A percentile compares a stretch with the other conserved stretches of the same genome.
phyloP scores from a whole-genome alignment of 2,797 vertebrate genomes.

The Acipenser transmontanus region DNA sequence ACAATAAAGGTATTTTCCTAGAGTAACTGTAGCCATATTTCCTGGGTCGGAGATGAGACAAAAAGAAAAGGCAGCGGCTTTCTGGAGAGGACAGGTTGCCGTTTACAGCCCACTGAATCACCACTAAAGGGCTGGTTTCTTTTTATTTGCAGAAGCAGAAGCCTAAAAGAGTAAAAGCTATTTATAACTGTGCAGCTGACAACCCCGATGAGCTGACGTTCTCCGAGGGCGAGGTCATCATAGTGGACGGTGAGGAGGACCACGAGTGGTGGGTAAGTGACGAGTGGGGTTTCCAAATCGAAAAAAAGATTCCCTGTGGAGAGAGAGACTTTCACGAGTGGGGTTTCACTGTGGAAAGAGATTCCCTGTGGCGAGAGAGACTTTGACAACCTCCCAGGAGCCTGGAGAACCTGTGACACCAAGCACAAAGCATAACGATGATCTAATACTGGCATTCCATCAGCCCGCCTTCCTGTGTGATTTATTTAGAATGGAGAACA shows the following conservation, averaged over 20 bases:
- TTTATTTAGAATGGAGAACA: slow-evolving; percentile 41
- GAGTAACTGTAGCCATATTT: too few relatives aligned
- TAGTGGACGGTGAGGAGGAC: slow-evolving; percentile 96
- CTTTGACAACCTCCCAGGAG: slow-evolving; percentile 23
- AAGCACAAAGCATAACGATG: slow-evolving; percentile 37
- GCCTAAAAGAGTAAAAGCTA: slow-evolving; percentile 91
- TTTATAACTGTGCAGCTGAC: slow-evolving; percentile 92
- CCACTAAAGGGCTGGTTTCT: background rate
- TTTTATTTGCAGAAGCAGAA: slow-evolving; percentile 70
- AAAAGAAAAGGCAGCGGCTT: too few relatives aligned
- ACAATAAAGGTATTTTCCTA: too few relatives aligned
- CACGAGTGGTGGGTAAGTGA: slow-evolving; percentile 98
- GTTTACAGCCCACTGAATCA: too few relatives aligned
- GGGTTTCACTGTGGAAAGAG: background rate
- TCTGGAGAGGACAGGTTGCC: too few relatives aligned
- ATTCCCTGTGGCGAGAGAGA: slow-evolving; percentile 2
- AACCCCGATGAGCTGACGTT: slow-evolving; percentile 96
- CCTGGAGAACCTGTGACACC: slow-evolving; percentile 24
- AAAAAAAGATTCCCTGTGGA: background rate
- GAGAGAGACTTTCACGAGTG: background rate
- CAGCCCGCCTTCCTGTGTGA: slow-evolving; percentile 44
- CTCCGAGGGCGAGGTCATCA: slow-evolving; percentile 90
- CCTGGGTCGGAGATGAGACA: too few relatives aligned
- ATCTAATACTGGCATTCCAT: slow-evolving; percentile 43
- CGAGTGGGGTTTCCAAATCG: background rate